Base-by-base conservation (phyloP, 2,113 vertebrate genomes). In the Pelecanus crispus region DNA sequence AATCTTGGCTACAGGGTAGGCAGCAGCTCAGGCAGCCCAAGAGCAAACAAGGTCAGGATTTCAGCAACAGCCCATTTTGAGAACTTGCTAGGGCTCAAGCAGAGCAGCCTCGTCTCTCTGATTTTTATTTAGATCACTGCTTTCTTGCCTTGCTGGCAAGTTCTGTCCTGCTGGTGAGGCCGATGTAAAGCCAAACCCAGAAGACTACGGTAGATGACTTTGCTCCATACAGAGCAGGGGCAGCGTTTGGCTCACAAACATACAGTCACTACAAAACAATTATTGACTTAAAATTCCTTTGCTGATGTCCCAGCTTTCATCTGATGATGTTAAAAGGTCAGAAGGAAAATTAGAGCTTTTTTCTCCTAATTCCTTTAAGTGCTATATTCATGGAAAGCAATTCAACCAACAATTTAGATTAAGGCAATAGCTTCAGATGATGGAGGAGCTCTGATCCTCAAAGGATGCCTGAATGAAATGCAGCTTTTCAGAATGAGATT, bases 31-130 rank as follows among this genome's bases (percentile, higher is more conserved):
- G 47, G 94, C 88, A 92, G 83, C 58, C 86, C 62, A 87, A 94
- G 88, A 96, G 75, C 90, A 71, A 93, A 59, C 87, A 93, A 95
- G 81, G 96, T 95, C 97, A 97, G 75, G 83, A 91, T 95, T 96
- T 84, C 81, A 91, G 88, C 86, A 86, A 47, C 44, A 92, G 67
- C 84, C 42, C 73, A 67, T 97, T 95, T 82, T 31, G 65, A 85
- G 70, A 59, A 31, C 66, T 87, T 63, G 78, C 91, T 83, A 75
- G 84, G 83, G 87, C 91, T 88, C 32, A 80, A 55, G 81, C 84
- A 75, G 86, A 97, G 68, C 40, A 55, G 87, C 72, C 91, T 92
- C 29, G 0, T n/a, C 62, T 83, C 94, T 88, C 72, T 34, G 66
- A 72, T 44, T 77, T 90, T 90, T 81, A 32, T 81, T 73, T 75